Evolutionary conservation across 2,113 vertebrate species (phyloP), one percentile per base, ranked within the genome.

Genomic region (Nestor notabilis): DNA sequence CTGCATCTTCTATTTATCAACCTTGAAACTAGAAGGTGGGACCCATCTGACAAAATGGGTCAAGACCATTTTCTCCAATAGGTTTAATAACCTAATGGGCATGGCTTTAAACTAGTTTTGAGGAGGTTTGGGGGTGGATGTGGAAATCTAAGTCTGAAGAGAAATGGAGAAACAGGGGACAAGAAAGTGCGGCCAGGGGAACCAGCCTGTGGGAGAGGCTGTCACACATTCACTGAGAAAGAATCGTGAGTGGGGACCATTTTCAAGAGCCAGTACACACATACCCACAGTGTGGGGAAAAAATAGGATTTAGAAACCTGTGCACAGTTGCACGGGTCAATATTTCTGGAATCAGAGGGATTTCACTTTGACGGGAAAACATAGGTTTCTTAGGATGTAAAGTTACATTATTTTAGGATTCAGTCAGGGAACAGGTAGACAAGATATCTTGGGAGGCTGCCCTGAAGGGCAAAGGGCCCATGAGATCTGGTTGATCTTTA

Each of bases 311-410:
- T 29, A 47, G 25, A 88, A 80, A 39, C 25, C 75, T 23, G 6
- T 31, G 23, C 11, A 2, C 3, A 27, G n/a, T 7, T 0, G 0
- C 70, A 53, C 0, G 27, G 29, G 12, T 60, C 35, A 52, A 13
- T 31, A 11, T 64, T 85, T 60, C 75, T 85, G 55, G n/a, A 17
- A 56, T 47, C 23, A 65, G 23, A 76, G 5, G 16, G 11, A 17
- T 25, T 28, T 0, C 10, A 7, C 20, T 65, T 6, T 58, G 37
- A 33, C 25, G 25, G 41, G 78, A 70, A 43, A 66, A 41, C 17
- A 50, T 6, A 23, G 7, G 19, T 4, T 46, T 9, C 27, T 7
- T 17, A 55, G 56, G 25, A 46, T 13, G 27, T 52, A 52, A 53
- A 31, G 41, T 25, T 18, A 29, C 1, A 20, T 55, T 52, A 74